Conservation (phyloP, 92 coral and sea anemone species). For the Porites rus region DNA sequence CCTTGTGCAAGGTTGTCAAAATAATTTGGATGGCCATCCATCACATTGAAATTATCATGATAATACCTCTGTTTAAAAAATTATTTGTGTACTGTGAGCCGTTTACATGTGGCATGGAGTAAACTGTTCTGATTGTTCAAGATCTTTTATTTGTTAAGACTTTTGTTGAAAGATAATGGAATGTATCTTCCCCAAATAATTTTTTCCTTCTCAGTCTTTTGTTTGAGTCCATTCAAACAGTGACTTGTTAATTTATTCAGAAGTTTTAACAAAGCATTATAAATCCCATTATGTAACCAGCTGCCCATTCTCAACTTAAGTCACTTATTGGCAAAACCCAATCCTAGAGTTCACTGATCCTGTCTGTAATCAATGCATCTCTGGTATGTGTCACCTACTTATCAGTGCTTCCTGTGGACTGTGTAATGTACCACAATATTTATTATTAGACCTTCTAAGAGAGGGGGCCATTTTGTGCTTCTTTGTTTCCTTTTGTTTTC, state of each 20-base stretch:
- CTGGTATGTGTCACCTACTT: too few species aligned
- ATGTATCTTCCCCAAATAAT: neutral
- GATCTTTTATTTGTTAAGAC: neutral
- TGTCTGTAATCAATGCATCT: too few species aligned
- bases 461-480: neutral
- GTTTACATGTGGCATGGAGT: neutral
- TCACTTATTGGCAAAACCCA: too few species aligned
- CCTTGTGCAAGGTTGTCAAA: slow-evolving; percentile 27
- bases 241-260: neutral
- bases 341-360: too few species aligned
- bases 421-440: too few species aligned
- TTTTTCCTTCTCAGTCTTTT: neutral
- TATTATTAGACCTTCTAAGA: too few species aligned
- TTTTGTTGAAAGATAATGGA: neutral
- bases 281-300: neutral
- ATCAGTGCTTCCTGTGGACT: too few species aligned
- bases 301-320: too few species aligned
- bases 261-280: neutral
- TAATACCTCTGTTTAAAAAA: slow-evolving; percentile 17
- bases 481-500: slow-evolving; percentile 12
- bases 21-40: slow-evolving; percentile 13
- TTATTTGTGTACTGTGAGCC: slow-evolving; percentile 7
- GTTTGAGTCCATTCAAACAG: neutral
- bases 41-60: slow-evolving; percentile 23
- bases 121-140: neutral